Percentiles rank a stretch among this genome's conserved stretches.
These are phyloP conservation scores for Saccostrea echinata DNA, from an alignment of 1,140 invertebrate species.

Conservation along the genomic window DNA sequence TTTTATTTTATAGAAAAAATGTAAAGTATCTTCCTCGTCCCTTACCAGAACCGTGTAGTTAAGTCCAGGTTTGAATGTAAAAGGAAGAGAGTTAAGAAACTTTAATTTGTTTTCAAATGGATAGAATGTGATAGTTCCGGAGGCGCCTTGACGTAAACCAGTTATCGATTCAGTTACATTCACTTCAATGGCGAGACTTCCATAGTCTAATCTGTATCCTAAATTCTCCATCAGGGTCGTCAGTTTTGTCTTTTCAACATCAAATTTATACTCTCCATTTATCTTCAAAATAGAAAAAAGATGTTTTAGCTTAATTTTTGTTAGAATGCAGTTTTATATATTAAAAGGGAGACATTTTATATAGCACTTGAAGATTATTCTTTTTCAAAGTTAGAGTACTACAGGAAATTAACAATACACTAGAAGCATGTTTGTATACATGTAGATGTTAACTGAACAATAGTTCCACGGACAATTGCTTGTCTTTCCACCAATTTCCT, in stretches of 20 bases:
- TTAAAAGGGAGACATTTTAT: too few relatives aligned
- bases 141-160: constrained; percentile 55
- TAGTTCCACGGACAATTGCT: too few relatives aligned
- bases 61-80: constrained; percentile 63
- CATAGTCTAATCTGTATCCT: constrained; percentile 52
- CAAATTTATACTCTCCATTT: constrained; percentile 67
- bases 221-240: constrained; percentile 51
- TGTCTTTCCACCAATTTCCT: too few relatives aligned
- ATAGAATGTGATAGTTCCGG: constrained; percentile 59
- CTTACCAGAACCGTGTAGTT: constrained; percentile 62
- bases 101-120: constrained; percentile 51
- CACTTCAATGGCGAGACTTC: constrained; percentile 62
- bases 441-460: too few relatives aligned
- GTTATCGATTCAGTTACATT: constrained; percentile 72
- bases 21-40: too few relatives aligned
- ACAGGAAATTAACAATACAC: too few relatives aligned
- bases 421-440: too few relatives aligned
- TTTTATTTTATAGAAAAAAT: too few relatives aligned
- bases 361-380: too few relatives aligned
- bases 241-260: constrained; percentile 59
- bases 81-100: constrained; percentile 55
- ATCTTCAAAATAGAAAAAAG: constrained; percentile 53
- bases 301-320: neutral
- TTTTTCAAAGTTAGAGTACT: too few relatives aligned
- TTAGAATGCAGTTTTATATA: too few relatives aligned